Conservation (phyloP, 2,113 vertebrate genomes). For the Siphamia tubifer region DNA sequence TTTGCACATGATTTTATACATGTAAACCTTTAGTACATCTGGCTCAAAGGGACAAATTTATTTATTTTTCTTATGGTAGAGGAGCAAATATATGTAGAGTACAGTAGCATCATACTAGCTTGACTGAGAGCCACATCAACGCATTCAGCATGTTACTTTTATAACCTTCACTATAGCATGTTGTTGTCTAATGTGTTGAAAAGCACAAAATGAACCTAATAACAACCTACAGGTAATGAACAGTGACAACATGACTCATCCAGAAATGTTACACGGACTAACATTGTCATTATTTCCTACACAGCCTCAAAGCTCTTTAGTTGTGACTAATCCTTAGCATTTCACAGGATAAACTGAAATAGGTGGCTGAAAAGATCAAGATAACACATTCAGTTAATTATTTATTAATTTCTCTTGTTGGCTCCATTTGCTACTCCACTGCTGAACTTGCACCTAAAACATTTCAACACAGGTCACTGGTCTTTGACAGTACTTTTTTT, state of each 20-base stretch:
- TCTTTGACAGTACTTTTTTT: no score
- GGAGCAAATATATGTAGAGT: neutral
- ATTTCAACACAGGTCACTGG: no score
- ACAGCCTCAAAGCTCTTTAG: slow-evolving; percentile 19
- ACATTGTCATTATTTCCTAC: slow-evolving; percentile 11
- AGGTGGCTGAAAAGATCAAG: neutral
- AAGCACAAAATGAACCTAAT: neutral
- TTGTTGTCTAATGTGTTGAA: neutral
- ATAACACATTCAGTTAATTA: neutral
- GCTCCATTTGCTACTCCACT: neutral
- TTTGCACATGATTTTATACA: no score
- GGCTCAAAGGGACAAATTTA: no score
- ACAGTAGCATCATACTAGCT: slow-evolving; percentile 1
- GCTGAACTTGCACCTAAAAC: neutral
- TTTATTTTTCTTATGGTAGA: neutral
- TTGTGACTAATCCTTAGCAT: slow-evolving; percentile 22
- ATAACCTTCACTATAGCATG: neutral
- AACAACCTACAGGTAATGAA: slow-evolving; percentile 25
- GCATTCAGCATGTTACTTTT: neutral
- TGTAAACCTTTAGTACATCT: no score
- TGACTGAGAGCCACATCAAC: neutral
- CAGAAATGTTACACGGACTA: neutral
- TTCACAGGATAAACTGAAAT: neutral
- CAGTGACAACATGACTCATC: slow-evolving; percentile 28
- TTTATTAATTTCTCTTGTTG: neutral